A percentile compares a stretch with the other conserved stretches of the same genome.
Conservation (phyloP, 2,797 vertebrate genomes). For the Cossypha niveicapilla region DNA sequence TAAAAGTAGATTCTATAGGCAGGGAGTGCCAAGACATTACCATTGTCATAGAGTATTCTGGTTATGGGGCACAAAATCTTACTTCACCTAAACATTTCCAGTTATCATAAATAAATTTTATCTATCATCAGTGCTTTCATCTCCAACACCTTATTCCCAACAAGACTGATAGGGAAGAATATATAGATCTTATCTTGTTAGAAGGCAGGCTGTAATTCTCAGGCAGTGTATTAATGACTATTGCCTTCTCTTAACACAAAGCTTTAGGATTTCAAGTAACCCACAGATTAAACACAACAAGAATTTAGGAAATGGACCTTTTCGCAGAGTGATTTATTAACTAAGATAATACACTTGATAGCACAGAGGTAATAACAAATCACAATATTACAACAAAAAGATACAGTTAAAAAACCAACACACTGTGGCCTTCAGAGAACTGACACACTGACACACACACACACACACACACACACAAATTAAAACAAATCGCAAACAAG, state of each 20-base stretch:
- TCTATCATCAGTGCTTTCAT: background rate
- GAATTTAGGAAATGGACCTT: conserved; percentile 63
- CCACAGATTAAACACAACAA: conserved; percentile 24
- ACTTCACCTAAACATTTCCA: background rate
- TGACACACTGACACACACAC: background rate
- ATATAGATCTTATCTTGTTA: background rate
- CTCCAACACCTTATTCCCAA: background rate
- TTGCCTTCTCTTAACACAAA: background rate
- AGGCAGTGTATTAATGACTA: background rate
- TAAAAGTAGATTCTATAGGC: background rate
- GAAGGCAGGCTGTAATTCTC: background rate
- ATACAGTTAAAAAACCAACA: conserved; percentile 73
- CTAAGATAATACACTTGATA: conserved; percentile 66
- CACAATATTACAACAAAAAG: conserved; percentile 70
- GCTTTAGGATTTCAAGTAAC: conserved; percentile 36
- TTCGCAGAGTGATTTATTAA: conserved; percentile 72
- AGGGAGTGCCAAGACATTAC: background rate
- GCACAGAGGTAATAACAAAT: conserved; percentile 65
- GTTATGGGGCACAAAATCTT: background rate
- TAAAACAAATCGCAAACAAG: conserved; percentile 74
- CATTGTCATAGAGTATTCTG: background rate
- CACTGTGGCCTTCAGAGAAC: conserved; percentile 62
- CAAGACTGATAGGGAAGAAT: background rate
- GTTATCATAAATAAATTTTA: background rate
- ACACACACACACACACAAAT: background rate